phyloP scores from a whole-genome alignment of 2,888 invertebrate species.

The Diplazon laetatorius region DNA sequence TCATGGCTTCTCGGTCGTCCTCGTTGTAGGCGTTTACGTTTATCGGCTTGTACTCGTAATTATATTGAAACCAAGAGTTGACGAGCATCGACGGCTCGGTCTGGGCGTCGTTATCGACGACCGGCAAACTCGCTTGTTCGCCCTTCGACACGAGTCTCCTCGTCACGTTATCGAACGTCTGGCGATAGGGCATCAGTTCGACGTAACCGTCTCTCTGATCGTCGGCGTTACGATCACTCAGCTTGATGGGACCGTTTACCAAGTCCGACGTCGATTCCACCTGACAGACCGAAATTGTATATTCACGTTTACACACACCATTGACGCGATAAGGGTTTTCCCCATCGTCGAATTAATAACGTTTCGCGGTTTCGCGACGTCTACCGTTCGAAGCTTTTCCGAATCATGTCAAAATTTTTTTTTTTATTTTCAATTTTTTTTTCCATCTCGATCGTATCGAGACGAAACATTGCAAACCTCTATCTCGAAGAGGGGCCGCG shows the following conservation, averaged over 20 bases:
- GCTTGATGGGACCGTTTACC: slow-evolving; percentile 79
- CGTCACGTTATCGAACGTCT: slow-evolving; percentile 85
- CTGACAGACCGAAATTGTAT: slow-evolving; percentile 57
- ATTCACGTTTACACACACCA: background rate
- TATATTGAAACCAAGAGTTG: slow-evolving; percentile 88
- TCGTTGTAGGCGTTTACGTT: slow-evolving; percentile 71
- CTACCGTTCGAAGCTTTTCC: background rate
- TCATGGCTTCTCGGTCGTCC: slow-evolving; percentile 74
- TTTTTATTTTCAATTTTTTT: too few species aligned
- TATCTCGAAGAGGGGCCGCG: slow-evolving; percentile 86
- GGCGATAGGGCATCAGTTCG: slow-evolving; percentile 84
- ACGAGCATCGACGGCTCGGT: slow-evolving; percentile 87
- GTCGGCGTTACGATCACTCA: slow-evolving; percentile 84
- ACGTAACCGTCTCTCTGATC: slow-evolving; percentile 88
- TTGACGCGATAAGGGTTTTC: slow-evolving; percentile 3
- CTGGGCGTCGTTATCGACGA: slow-evolving; percentile 85
- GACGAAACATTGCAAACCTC: slow-evolving; percentile 84
- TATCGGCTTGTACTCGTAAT: slow-evolving; percentile 79
- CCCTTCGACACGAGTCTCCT: slow-evolving; percentile 85
- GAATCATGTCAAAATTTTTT: slow-evolving; percentile 56
- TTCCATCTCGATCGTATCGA: too few species aligned
- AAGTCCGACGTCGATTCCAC: slow-evolving; percentile 68
- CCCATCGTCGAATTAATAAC: slow-evolving; percentile 12
- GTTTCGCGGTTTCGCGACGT: background rate
- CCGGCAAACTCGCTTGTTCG: slow-evolving; percentile 85